Evolutionary conservation across 2,888 invertebrate species (phyloP), one percentile per base, ranked within the genome.

Genomic region (Argyresthia goedartella): DNA sequence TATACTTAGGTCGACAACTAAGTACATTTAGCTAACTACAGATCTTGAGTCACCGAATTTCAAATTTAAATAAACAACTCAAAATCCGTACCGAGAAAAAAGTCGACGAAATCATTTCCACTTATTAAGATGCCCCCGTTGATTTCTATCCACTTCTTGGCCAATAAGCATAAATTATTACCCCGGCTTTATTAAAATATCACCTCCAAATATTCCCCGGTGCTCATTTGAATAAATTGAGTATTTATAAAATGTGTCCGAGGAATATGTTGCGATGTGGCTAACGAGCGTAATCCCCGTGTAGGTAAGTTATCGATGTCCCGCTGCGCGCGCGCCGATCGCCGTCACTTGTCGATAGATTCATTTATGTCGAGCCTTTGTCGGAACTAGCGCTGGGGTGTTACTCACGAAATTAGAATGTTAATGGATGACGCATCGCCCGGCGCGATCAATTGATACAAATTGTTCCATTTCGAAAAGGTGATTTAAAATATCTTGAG

Each of bases 221-320:
- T 63, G 58, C 62, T 71, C 72, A 74, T 79, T 78, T 78, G 77
- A 84, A 84, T 82, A 84, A 81, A 79, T 80, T 82, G 69, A 74
- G 62, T 81, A 76, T 80, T 78, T 77, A 80, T 77, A 81, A 81
- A 78, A 81, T 78, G 74, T 74, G 76, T 81, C 77, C 70, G 76
- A 75, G 71, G 69, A 69, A 64, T 69, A 82, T 84, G 85, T 84
- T 82, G 85, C 81, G 79, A 84, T 84, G 82, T 81, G 79, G 71
- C 79, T 85, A 84, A 84, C 82, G 84, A 84, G 84, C 74, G 76
- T 84, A 84, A 84, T 84, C 82, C 76, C 70, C 76, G 75, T 80
- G 81, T 54, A 33, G 33, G 47, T 47, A 47, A 47, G 52, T 47
- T 47, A 47, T 47, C 74, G 39, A 10, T n/a, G 15, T 65, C 82